Conservation (phyloP, 2,797 vertebrate species). For the Chloroceryle amazona region DNA sequence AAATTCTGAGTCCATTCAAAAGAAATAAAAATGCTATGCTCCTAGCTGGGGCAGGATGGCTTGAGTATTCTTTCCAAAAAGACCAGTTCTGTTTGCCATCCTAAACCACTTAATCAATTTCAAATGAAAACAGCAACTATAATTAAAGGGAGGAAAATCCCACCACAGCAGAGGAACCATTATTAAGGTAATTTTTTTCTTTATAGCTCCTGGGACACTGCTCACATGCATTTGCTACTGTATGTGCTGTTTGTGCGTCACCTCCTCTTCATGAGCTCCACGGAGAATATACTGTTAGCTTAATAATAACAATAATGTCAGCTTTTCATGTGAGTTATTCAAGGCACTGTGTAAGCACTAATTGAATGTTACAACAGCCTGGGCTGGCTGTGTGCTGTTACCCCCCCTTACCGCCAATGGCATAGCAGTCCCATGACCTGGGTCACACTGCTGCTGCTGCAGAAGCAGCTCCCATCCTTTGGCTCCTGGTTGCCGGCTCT, state of each 20-base stretch:
- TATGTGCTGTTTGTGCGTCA: conserved; percentile 62
- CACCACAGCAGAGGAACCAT: conserved; percentile 59
- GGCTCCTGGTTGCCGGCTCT: neutral
- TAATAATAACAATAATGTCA: conserved; percentile 63
- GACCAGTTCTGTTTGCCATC: conserved; percentile 20
- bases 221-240: conserved; percentile 55
- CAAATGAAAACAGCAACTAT: conserved; percentile 57
- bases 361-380: conserved; percentile 8
- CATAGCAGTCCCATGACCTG: neutral
- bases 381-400: neutral
- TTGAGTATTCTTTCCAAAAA: neutral
- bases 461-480: neutral
- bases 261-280: conserved; percentile 30
- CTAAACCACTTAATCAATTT: conserved; percentile 62
- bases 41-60: neutral
- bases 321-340: conserved; percentile 56
- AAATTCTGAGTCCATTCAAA: neutral
- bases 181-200: conserved; percentile 64
- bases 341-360: conserved; percentile 37
- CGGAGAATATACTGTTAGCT: conserved; percentile 67
- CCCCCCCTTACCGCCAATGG: neutral
- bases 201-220: conserved; percentile 58
- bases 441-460: neutral
- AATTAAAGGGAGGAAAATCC: conserved; percentile 73
- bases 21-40: neutral